Percentiles rank a stretch among this genome's conserved stretches.
Evolutionary conservation across 1,140 invertebrate genomes (phyloP).

Genomic region (Glossosoma conforme): DNA sequence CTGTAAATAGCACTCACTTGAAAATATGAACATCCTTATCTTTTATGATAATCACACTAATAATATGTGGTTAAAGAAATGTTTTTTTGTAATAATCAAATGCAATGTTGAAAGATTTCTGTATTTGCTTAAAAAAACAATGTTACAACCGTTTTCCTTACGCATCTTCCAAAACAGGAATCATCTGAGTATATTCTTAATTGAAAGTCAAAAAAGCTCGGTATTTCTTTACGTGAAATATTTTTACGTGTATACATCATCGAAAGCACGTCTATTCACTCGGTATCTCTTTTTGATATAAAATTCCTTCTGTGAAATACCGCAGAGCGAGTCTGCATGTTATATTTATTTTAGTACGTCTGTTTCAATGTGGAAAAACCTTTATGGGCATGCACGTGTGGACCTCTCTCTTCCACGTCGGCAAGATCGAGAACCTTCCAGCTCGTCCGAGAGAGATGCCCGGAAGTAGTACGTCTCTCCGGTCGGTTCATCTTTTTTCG

Average conservation of each 20-base stretch:
- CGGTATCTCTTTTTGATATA: constrained; percentile 31
- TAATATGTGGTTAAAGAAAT: background rate
- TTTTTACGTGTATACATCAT: constrained; percentile 14
- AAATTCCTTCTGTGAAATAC: constrained; percentile 31
- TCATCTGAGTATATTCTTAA: too few relatives aligned
- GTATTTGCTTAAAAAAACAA: too few relatives aligned
- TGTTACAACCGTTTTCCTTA: too few relatives aligned
- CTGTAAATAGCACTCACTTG: too few relatives aligned
- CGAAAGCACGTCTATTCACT: constrained; percentile 27
- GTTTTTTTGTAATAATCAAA: too few relatives aligned
- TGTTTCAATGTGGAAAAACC: constrained; percentile 19
- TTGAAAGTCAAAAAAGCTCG: too few relatives aligned
- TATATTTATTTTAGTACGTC: constrained; percentile 24
- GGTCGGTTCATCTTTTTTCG: constrained; percentile 13
- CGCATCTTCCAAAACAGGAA: too few relatives aligned
- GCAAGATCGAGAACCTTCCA: too few relatives aligned
- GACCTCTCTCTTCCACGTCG: too few relatives aligned
- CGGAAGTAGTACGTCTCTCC: background rate
- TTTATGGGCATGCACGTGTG: constrained; percentile 10
- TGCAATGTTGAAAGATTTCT: too few relatives aligned
- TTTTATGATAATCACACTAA: background rate
- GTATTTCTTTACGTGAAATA: too few relatives aligned
- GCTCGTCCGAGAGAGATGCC: too few relatives aligned
- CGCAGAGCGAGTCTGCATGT: constrained; percentile 27
- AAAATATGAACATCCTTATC: background rate